Evolutionary conservation across 2,888 invertebrate species (phyloP).

Genomic region (Cosmia pyralina): DNA sequence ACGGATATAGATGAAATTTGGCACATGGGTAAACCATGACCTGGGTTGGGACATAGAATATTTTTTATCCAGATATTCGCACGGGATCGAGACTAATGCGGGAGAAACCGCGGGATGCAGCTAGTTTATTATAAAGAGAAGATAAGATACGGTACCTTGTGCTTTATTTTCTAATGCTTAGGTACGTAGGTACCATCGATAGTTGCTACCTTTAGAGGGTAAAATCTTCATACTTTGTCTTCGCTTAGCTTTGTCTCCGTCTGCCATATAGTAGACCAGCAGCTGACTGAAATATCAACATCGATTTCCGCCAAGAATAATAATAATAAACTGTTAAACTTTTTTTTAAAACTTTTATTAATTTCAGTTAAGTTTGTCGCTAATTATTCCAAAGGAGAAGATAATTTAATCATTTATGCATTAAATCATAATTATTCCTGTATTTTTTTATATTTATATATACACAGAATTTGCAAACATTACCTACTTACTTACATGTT

Average conservation of each 20-base stretch:
- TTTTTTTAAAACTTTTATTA: no score
- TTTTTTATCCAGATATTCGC: no score
- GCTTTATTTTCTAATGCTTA: no score
- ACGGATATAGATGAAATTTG: no score
- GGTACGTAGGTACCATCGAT: not conserved
- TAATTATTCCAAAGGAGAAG: not conserved
- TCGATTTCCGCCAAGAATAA: not conserved
- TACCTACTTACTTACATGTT: no score
- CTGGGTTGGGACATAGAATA: no score
- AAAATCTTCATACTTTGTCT: conserved; percentile 3
- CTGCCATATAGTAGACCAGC: not conserved
- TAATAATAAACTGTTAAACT: no score
- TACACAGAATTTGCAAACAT: no score
- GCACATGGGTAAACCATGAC: no score
- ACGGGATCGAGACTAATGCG: not conserved
- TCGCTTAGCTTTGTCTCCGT: conserved; percentile 5
- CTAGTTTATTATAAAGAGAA: not conserved
- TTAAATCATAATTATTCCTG: not conserved
- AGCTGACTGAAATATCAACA: not conserved
- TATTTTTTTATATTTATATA: not conserved
- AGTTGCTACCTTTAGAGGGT: not conserved
- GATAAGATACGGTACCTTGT: no score
- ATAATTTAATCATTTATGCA: not conserved
- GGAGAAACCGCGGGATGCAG: not conserved
- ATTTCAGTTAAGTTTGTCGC: conserved; percentile 1